phyloP scores from a whole-genome alignment of 2,797 vertebrate genomes.

The Mus minutoides region DNA sequence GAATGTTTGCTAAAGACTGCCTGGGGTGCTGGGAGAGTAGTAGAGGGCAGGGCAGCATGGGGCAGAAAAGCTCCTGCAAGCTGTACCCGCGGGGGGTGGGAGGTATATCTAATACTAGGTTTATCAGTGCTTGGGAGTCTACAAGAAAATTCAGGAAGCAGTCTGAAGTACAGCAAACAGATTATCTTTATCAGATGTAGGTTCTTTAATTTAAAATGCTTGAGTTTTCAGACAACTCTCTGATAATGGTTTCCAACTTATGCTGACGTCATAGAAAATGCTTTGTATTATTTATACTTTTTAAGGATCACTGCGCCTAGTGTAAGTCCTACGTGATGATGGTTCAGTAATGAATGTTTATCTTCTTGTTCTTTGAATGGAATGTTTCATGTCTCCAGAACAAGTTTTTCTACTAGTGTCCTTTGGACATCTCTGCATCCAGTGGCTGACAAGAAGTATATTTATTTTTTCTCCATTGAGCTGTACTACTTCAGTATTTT shows the following conservation, averaged over 20 bases:
- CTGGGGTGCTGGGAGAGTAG: neutral
- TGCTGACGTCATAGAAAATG: neutral
- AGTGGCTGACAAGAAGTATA: neutral
- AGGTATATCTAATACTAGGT: neutral
- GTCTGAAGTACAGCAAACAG: neutral
- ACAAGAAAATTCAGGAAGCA: neutral
- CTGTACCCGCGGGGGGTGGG: neutral
- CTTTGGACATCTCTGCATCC: neutral
- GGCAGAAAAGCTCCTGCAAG: neutral
- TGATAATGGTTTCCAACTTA: neutral
- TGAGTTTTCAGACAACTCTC: neutral
- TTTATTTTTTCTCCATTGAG: slow-evolving; percentile 37
- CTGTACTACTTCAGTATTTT: slow-evolving; percentile 9
- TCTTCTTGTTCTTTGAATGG: neutral
- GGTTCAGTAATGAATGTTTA: neutral
- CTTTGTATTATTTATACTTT: neutral
- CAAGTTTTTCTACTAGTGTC: neutral
- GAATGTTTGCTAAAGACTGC: neutral
- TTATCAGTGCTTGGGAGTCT: neutral
- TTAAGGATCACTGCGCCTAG: neutral
- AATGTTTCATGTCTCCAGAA: neutral
- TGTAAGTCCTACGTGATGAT: neutral
- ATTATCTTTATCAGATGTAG: neutral
- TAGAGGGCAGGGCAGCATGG: neutral
- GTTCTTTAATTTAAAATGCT: neutral